Percentiles rank a stretch among this genome's conserved stretches.
These are phyloP conservation scores for Cephalotes varians DNA, from an alignment of 2,888 invertebrate genomes.

Conservation along the genomic window DNA sequence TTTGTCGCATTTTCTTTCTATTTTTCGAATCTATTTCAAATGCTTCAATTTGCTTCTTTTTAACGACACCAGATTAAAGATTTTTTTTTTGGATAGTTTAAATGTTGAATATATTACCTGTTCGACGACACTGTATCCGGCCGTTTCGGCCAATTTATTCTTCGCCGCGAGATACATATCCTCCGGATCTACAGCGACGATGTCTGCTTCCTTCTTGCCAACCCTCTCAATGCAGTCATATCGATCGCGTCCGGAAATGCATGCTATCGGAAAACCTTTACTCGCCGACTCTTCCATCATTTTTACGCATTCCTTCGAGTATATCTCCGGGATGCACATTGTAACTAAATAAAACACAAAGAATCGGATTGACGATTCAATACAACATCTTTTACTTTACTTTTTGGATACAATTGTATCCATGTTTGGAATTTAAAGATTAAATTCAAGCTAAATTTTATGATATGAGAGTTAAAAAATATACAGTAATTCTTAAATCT, in stretches of 20 bases:
- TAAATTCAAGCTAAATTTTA: not conserved
- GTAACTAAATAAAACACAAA: constrained; percentile 87
- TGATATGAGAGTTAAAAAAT: not conserved
- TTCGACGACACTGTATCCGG: constrained; percentile 80
- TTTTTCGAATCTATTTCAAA: not conserved
- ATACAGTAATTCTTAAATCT: not conserved
- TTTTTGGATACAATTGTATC: not conserved
- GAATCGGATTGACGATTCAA: not conserved
- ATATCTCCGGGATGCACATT: constrained; percentile 91
- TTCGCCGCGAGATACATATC: constrained; percentile 95
- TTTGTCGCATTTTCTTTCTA: not conserved
- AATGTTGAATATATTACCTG: constrained; percentile 72
- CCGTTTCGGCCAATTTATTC: constrained; percentile 72
- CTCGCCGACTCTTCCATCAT: constrained; percentile 89
- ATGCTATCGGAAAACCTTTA: constrained; percentile 88
- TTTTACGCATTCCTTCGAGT: constrained; percentile 88
- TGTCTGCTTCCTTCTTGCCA: constrained; percentile 92
- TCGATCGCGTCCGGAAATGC: constrained; percentile 91
- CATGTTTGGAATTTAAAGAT: not conserved
- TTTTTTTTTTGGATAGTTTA: not conserved
- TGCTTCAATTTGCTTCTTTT: not conserved
- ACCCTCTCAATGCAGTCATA: constrained; percentile 92
- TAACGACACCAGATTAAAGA: not conserved
- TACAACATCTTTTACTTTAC: not conserved
- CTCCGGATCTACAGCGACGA: constrained; percentile 94